phyloP scores from a whole-genome alignment of 2,113 vertebrate genomes.

The Fregetta grallaria region DNA sequence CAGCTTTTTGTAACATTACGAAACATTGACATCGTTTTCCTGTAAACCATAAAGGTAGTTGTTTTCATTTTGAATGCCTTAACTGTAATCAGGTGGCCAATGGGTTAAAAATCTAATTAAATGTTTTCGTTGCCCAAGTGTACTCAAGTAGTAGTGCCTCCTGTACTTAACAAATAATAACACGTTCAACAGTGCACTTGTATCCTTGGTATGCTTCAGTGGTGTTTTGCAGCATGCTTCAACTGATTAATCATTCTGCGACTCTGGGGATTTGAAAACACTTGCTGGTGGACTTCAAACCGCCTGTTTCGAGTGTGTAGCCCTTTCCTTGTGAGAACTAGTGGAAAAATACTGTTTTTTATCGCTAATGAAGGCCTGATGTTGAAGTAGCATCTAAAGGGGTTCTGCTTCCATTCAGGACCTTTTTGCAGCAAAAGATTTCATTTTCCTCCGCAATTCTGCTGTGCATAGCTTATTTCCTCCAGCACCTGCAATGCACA shows the following conservation, averaged over 20 bases:
- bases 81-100: background rate
- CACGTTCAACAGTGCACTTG: background rate
- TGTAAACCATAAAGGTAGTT: background rate
- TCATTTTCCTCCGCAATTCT: background rate
- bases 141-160: background rate
- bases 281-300: background rate
- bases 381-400: background rate
- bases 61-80: background rate
- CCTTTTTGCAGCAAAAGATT: background rate
- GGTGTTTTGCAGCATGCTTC: background rate
- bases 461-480: background rate
- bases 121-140: background rate
- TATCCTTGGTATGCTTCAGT: background rate
- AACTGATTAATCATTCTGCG: background rate
- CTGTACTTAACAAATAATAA: background rate
- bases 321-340: background rate
- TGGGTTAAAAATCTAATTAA: background rate
- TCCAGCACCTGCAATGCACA: background rate
- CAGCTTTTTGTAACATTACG: background rate
- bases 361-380: background rate
- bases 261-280: background rate
- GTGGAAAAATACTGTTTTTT: background rate
- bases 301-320: background rate
- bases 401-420: background rate
- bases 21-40: background rate